phyloP scores from a whole-genome alignment of 35 echinoderm and acorn worm genomes.

The Stichopus chloronotus region DNA sequence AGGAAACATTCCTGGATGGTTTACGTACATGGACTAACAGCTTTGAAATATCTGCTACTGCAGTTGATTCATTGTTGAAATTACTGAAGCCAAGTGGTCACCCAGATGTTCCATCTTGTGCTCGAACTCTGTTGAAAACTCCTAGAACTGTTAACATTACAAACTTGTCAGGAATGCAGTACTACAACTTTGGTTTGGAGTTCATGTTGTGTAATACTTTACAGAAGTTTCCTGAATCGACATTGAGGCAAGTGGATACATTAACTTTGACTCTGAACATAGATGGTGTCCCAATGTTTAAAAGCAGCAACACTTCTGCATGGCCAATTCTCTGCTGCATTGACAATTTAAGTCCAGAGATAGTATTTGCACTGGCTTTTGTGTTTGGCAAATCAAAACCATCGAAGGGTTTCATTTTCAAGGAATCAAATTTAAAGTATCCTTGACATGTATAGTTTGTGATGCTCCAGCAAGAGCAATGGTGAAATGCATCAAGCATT shows the following conservation, averaged over 20 bases:
- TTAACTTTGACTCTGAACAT: conserved; percentile 44
- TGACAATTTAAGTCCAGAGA: conserved; percentile 54
- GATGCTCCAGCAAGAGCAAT: conserved; percentile 61
- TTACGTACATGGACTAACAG: conserved; percentile 61
- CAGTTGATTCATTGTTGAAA: conserved; percentile 69
- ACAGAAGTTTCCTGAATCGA: conserved; percentile 14
- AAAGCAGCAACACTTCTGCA: conserved; percentile 25
- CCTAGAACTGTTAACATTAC: conserved; percentile 26
- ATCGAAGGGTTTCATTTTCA: too few relatives aligned
- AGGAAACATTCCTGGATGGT: conserved; percentile 27
- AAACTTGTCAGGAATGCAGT: conserved; percentile 65
- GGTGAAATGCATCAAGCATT: conserved; percentile 59
- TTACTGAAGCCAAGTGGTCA: conserved; percentile 61
- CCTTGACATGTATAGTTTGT: too few relatives aligned
- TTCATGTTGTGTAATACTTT: conserved; percentile 32
- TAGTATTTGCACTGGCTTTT: conserved; percentile 67
- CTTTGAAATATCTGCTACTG: conserved; percentile 62
- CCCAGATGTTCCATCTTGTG: conserved; percentile 53
- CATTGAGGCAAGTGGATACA: not conserved
- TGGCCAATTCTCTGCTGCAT: conserved; percentile 70
- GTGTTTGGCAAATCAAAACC: conserved; percentile 67
- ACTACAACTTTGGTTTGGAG: conserved; percentile 59
- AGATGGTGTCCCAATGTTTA: conserved; percentile 66
- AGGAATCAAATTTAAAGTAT: too few relatives aligned
- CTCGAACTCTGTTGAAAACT: conserved; percentile 72